Evolutionary conservation across 2,113 vertebrate genomes (phyloP).

Genomic region (Vanacampus margaritifer): DNA sequence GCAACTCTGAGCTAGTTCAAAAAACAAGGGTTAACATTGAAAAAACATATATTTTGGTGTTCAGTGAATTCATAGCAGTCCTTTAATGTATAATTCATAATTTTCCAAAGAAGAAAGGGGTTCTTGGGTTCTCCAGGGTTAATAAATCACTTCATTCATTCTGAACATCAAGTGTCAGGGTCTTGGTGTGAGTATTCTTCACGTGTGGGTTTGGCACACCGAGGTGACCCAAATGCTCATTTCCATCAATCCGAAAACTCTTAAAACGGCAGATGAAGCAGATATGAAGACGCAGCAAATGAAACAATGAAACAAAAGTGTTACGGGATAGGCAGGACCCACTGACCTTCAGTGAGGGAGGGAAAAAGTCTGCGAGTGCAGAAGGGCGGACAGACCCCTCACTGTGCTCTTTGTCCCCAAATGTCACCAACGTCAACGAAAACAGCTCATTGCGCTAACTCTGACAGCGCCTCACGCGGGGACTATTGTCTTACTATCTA

Average conservation of each 20-base stretch:
- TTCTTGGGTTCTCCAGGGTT: too few relatives aligned
- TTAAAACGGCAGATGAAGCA: constrained; percentile 10
- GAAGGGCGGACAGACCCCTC: constrained; percentile 36
- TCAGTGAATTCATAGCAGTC: too few relatives aligned
- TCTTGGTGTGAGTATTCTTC: constrained; percentile 15
- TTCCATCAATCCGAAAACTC: constrained; percentile 33
- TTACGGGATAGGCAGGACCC: constrained; percentile 29
- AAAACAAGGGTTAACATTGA: too few relatives aligned
- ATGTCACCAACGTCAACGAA: constrained; percentile 45
- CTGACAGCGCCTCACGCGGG: constrained; percentile 13
- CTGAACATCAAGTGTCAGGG: constrained; percentile 10
- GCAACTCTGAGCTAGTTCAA: too few relatives aligned
- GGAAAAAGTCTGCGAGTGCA: constrained; percentile 43
- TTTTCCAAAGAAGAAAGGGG: too few relatives aligned
- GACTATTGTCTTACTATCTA: constrained; percentile 35
- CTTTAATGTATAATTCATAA: too few relatives aligned
- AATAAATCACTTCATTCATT: neutral
- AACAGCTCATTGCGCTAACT: constrained; percentile 16
- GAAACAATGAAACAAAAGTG: constrained; percentile 1
- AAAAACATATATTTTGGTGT: too few relatives aligned
- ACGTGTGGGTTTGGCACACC: constrained; percentile 33
- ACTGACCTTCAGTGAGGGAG: constrained; percentile 40
- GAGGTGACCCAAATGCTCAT: constrained; percentile 16
- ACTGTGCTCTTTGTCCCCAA: constrained; percentile 52
- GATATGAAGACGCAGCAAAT: neutral